Conservation (phyloP, 2,888 invertebrate genomes). For the Onthophagus sagittarius region DNA sequence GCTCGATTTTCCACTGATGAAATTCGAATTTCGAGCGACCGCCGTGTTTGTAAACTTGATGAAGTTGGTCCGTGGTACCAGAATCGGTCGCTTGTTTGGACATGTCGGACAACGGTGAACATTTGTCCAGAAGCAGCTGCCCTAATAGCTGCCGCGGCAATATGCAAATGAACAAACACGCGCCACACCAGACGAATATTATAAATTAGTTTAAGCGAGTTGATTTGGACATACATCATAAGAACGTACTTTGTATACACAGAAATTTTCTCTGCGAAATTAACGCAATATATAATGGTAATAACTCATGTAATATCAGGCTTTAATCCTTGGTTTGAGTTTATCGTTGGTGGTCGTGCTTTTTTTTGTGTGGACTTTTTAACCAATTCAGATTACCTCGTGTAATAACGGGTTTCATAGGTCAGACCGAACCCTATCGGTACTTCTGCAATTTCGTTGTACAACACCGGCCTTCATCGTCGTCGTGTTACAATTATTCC, state of each 20-base stretch:
- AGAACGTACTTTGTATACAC: not conserved
- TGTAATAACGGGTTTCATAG: not conserved
- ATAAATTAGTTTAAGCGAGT: not conserved
- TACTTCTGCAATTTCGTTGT: not conserved
- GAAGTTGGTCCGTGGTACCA: not conserved
- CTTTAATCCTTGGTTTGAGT: not conserved
- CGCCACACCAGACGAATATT: not conserved
- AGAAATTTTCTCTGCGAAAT: not conserved
- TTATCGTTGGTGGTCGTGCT: not conserved
- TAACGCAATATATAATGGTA: not conserved
- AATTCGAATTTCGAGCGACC: not conserved
- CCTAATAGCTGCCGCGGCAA: not conserved
- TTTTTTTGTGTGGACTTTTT: not conserved
- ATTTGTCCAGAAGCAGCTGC: not conserved
- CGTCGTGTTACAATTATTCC: not conserved
- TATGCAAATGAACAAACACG: not conserved
- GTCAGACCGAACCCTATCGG: not conserved
- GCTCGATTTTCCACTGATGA: not conserved
- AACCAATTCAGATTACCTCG: not conserved
- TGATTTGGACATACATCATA: not conserved
- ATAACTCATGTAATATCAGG: not conserved
- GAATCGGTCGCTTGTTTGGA: not conserved
- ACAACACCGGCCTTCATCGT: not conserved
- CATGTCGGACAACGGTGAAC: not conserved
- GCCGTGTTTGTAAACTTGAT: not conserved